Base-by-base conservation (phyloP, 2,797 vertebrate species). In the Tapirus indicus region DNA sequence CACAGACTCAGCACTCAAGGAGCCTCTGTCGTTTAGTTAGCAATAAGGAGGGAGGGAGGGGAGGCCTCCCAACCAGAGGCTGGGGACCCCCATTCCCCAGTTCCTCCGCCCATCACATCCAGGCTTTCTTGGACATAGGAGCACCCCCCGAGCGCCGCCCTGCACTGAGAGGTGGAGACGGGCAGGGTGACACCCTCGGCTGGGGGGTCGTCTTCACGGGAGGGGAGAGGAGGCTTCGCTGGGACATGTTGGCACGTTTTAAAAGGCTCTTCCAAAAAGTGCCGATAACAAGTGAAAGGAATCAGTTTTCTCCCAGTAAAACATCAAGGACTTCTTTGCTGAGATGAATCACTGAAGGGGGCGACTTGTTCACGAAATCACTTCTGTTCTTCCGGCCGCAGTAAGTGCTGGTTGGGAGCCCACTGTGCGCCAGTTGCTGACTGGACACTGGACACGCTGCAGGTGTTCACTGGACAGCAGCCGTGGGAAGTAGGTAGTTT, bases 211-310 rank as follows among this genome's bases (percentile, higher is more conserved):
- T 44, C 16, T 8, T 84, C n/a, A 69, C 3, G 27, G 14, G 38
- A 20, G 3, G 38, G 18, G 20, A 79, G 29, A 32, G 13, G 20
- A 52, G 54, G n/a, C 77, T 88, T 74, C 88, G 41, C 62, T 47
- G 71, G 41, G 72, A 7, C 11, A 21, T 35, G 21, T 4, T 75
- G 60, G 80, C 18, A 58, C 54, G 47, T 47, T 95, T 97, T 91
- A 86, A 84, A 85, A 94, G 47, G n/a, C 56, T 89, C 77, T 88
- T 96, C 88, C 54, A 89, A 77, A 91, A 95, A 75, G 35, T 62
- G 32, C 64, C 44, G 62, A 3, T 71, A 52, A 49, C 88, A 79
- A 66, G 29, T 88, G 54, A 87, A 92, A 94, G 79, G 18, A 38
- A 32, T 86, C 74, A 35, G 41, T 44, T 96, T 96, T 96, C 52